A percentile compares a stretch with the other conserved stretches of the same genome.
Evolutionary conservation across 2,797 vertebrate genomes (phyloP).

Genomic region (Poeciliopsis gracilis): DNA sequence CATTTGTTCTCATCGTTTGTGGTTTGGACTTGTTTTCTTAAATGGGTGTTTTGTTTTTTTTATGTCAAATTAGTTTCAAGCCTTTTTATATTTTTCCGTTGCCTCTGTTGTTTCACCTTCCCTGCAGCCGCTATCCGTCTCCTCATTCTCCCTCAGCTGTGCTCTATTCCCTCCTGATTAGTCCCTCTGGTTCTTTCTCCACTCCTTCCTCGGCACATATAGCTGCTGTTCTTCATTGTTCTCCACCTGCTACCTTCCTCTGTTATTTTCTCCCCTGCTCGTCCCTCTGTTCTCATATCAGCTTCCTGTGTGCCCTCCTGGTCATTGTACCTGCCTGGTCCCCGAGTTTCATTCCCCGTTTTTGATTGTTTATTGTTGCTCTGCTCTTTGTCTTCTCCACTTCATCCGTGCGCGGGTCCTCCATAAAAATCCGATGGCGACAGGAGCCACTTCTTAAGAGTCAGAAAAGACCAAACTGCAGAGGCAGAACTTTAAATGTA

Average conservation of each 20-base stretch:
- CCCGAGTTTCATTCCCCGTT: neutral
- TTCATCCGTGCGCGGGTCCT: neutral
- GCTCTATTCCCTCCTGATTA: neutral
- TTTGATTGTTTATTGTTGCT: neutral
- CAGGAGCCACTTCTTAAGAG: conserved; percentile 4
- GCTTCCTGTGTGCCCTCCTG: neutral
- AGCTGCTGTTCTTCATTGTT: neutral
- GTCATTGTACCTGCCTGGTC: too few relatives aligned
- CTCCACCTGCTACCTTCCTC: neutral
- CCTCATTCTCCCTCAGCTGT: neutral
- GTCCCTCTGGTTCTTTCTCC: neutral
- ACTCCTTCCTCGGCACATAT: neutral
- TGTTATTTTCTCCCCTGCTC: neutral
- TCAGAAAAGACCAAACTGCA: neutral
- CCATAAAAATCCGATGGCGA: neutral
- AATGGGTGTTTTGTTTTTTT: neutral
- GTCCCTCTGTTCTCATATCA: neutral
- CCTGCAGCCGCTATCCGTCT: neutral
- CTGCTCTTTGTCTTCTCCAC: neutral
- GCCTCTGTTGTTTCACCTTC: neutral
- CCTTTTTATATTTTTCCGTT: neutral
- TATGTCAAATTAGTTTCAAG: neutral
- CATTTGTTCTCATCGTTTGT: neutral
- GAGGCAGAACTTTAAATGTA: neutral
- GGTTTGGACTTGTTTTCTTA: neutral